phyloP scores from a whole-genome alignment of 1,140 invertebrate species.

The Papilio machaon region DNA sequence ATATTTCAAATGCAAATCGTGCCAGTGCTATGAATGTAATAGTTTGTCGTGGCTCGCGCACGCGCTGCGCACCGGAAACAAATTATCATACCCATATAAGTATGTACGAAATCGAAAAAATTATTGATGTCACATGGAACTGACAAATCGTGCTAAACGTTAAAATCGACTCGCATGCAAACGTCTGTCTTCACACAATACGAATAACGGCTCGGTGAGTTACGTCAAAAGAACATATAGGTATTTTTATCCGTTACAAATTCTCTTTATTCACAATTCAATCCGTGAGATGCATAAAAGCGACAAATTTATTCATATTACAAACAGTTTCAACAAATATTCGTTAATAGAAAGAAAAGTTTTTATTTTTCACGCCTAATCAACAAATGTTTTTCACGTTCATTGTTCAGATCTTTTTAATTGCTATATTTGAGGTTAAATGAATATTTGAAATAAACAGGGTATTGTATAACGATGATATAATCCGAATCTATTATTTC shows the following conservation, averaged over 20 bases:
- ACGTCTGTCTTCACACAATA: conserved; percentile 39
- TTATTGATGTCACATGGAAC: conserved; percentile 73
- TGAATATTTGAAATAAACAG: not conserved
- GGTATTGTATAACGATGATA: conserved; percentile 33
- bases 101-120: conserved; percentile 74
- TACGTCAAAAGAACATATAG: conserved; percentile 41
- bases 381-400: not conserved
- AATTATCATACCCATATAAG: conserved; percentile 82
- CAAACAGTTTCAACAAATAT: conserved; percentile 24
- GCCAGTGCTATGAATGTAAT: conserved; percentile 79
- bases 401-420: not conserved
- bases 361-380: not conserved
- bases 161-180: conserved; percentile 58
- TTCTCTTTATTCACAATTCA: conserved; percentile 43
- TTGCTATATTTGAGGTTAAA: conserved; percentile 1
- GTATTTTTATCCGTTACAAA: conserved; percentile 48
- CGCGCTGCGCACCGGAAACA: conserved; percentile 78
- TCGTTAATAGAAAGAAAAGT: conserved; percentile 23
- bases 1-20: conserved; percentile 82
- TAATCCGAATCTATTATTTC: conserved; percentile 41
- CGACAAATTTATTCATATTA: conserved; percentile 28
- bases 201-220: conserved; percentile 25
- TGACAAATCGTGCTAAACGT: conserved; percentile 75
- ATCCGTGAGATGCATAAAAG: conserved; percentile 29
- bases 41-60: conserved; percentile 77